Percentiles rank a stretch among this genome's conserved stretches.
phyloP scores from a whole-genome alignment of 2,113 vertebrate genomes.

The Sceloporus tristichus region DNA sequence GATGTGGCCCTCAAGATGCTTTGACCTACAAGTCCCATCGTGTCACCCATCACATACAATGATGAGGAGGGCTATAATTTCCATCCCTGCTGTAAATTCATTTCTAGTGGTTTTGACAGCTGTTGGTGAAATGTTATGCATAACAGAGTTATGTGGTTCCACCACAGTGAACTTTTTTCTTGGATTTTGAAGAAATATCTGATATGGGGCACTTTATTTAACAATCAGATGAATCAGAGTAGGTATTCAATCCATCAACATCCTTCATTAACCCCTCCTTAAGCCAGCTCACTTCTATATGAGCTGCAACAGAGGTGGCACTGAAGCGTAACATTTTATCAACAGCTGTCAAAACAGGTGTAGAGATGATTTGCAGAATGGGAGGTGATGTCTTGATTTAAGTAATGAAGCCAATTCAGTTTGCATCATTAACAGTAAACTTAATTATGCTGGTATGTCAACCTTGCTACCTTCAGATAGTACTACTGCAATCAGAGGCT shows the following conservation, averaged over 20 bases:
- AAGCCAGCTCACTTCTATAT: not conserved
- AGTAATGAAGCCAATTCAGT: constrained; percentile 60
- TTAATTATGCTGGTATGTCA: constrained; percentile 58
- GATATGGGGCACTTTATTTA: not conserved
- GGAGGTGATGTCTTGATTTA: constrained; percentile 35
- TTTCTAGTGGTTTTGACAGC: not conserved
- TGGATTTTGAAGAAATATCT: not conserved
- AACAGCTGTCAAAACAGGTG: constrained; percentile 36
- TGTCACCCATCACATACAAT: not conserved
- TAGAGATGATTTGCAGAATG: constrained; percentile 29
- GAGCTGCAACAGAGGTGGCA: constrained; percentile 12
- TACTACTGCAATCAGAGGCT: constrained; percentile 45
- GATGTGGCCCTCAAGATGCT: no score
- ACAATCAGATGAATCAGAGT: not conserved
- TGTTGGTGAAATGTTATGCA: no score
- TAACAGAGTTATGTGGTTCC: not conserved
- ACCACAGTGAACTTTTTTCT: not conserved
- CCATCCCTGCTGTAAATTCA: not conserved
- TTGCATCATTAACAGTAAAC: constrained; percentile 68
- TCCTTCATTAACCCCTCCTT: not conserved
- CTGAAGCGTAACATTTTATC: not conserved
- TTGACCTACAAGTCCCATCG: not conserved
- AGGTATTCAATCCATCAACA: not conserved
- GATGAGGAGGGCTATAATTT: not conserved
- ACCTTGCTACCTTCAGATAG: constrained; percentile 53